These are phyloP conservation scores for Montipora foliosa DNA, from an alignment of 64 coral and sea anemone species.

Conservation along the genomic window DNA sequence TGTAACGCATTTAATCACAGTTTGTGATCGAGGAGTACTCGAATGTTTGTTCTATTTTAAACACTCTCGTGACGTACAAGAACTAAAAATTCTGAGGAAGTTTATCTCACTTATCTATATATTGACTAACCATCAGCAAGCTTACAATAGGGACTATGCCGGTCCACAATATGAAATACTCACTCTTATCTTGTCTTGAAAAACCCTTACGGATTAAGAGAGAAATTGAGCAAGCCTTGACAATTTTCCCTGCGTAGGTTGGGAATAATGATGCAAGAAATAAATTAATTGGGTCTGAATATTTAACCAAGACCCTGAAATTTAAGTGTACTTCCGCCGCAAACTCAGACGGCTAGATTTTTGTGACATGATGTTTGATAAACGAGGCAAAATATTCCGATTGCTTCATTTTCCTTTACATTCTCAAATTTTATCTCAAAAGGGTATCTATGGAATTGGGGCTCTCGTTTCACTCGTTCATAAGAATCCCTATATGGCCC, in stretches of 20 bases:
- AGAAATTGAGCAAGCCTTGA: neutral
- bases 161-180: neutral
- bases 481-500: no score
- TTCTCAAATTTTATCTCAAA: neutral
- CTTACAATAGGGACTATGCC: neutral
- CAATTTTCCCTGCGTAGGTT: neutral
- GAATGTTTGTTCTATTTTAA: constrained; percentile 1
- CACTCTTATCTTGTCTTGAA: no score
- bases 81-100: neutral
- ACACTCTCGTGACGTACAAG: neutral
- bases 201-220: no score
- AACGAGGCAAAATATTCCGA: neutral
- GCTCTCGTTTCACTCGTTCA: no score
- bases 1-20: neutral
- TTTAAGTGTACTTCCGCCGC: no score
- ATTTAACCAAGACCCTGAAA: no score
- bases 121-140: neutral
- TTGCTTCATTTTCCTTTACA: neutral
- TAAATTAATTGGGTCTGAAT: neutral
- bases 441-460: neutral
- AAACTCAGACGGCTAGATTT: no score
- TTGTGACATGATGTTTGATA: neutral
- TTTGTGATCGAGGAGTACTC: neutral
- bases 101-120: constrained; percentile 21
- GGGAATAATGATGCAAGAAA: neutral